Conservation (phyloP, 2,888 invertebrate species). For the Macrophya alboannulata region DNA sequence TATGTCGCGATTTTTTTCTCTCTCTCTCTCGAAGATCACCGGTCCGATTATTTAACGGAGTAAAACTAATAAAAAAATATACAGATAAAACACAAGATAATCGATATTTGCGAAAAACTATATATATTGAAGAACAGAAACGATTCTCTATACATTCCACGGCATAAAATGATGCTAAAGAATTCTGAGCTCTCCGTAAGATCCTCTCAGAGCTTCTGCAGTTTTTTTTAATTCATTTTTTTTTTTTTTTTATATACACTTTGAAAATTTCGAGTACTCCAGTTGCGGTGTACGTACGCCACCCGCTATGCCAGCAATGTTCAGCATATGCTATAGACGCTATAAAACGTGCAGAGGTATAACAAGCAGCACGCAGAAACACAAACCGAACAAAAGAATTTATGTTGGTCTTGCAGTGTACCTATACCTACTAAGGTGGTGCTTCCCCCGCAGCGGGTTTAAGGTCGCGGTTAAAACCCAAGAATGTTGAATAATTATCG, state of each 20-base stretch:
- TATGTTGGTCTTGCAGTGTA: conserved; percentile 45
- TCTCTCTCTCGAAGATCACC: not conserved
- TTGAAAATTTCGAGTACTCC: conserved; percentile 63
- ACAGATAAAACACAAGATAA: too few species aligned
- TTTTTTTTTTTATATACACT: not conserved
- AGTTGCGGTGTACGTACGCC: conserved; percentile 67
- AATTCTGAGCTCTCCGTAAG: too few species aligned
- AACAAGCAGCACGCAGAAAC: conserved; percentile 38
- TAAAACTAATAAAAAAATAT: not conserved
- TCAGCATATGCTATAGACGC: conserved; percentile 68
- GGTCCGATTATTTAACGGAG: not conserved
- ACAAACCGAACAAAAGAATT: conserved; percentile 57
- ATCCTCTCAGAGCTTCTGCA: too few species aligned
- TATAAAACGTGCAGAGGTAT: not conserved
- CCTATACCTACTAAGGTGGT: conserved; percentile 51
- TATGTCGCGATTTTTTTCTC: not conserved
- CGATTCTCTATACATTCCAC: not conserved
- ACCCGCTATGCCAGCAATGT: conserved; percentile 73
- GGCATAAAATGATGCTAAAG: not conserved
- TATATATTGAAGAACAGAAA: not conserved
- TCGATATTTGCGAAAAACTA: not conserved
- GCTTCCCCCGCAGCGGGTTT: conserved; percentile 19
- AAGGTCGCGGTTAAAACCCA: conserved; percentile 58
- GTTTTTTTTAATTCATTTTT: not conserved
- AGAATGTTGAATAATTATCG: not conserved